Evolutionary conservation across 2,888 invertebrate species (phyloP).

Genomic region (Papilio gigon): DNA sequence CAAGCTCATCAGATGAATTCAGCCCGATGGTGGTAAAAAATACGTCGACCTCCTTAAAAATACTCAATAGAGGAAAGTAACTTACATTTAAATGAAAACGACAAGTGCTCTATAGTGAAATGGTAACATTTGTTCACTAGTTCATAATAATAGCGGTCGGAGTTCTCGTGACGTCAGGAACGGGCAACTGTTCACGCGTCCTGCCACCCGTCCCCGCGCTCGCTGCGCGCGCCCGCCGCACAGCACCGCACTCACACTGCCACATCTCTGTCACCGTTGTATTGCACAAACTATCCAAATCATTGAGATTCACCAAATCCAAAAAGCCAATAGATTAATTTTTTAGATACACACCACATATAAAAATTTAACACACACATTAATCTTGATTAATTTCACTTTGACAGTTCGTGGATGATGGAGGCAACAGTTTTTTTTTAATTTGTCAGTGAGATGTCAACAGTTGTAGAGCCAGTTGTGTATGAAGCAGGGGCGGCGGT

Average conservation of each 20-base stretch:
- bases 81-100: conserved; percentile 69
- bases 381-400: conserved; percentile 13
- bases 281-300: conserved; percentile 53
- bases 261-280: conserved; percentile 45
- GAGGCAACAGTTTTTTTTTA: conserved; percentile 37
- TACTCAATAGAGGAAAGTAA: conserved; percentile 63
- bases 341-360: conserved; percentile 21
- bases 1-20: conserved; percentile 49
- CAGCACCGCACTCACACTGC: conserved; percentile 43
- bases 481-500: conserved; percentile 30
- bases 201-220: conserved; percentile 27
- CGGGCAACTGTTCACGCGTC: conserved; percentile 44
- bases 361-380: conserved; percentile 29
- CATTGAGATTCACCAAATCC: conserved; percentile 54
- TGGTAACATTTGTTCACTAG: conserved; percentile 82
- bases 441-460: conserved; percentile 33
- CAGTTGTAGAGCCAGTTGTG: conserved; percentile 26
- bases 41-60: conserved; percentile 57
- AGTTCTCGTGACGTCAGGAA: conserved; percentile 41
- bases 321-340: conserved; percentile 40
- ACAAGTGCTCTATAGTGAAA: conserved; percentile 76
- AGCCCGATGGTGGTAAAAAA: conserved; percentile 47
- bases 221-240: conserved; percentile 44
- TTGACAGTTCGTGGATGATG: conserved; percentile 17
- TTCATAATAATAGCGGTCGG: conserved; percentile 49